A percentile compares a stretch with the other conserved stretches of the same genome.
Conservation (phyloP, 2,113 vertebrate genomes). For the Myotis davidii region DNA sequence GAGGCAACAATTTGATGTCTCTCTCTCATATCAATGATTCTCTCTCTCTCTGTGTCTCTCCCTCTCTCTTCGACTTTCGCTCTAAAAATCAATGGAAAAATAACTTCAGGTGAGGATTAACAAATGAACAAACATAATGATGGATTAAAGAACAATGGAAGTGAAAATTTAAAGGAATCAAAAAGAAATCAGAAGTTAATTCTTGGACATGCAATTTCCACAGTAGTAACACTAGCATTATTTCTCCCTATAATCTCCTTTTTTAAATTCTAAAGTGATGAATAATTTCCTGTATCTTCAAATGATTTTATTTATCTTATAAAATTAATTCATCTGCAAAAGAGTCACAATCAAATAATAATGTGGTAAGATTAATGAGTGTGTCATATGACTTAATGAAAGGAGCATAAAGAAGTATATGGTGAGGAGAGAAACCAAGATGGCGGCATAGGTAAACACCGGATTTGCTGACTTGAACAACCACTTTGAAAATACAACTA, state of each 20-base stretch:
- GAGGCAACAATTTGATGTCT: too few species aligned
- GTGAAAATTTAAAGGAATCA: background rate
- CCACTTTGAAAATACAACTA: too few species aligned
- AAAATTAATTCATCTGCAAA: constrained; percentile 5
- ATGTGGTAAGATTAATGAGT: background rate
- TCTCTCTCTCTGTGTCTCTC: too few species aligned
- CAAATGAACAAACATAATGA: background rate
- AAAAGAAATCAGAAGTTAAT: background rate
- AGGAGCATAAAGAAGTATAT: background rate
- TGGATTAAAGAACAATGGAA: background rate
- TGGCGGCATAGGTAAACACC: too few species aligned
- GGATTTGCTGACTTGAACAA: too few species aligned
- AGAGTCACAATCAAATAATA: background rate
- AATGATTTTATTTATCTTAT: background rate
- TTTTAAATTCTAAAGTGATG: background rate
- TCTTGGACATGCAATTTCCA: background rate
- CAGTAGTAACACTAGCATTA: background rate
- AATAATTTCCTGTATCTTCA: background rate
- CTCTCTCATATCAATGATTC: too few species aligned
- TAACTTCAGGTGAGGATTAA: too few species aligned
- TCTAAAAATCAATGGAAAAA: too few species aligned
- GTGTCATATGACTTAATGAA: background rate
- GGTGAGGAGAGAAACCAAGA: background rate
- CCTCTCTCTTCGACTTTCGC: too few species aligned
- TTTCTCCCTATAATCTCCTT: background rate